A percentile compares a stretch with the other conserved stretches of the same genome.
These are phyloP conservation scores for Norana najaformis DNA, from an alignment of 2,888 invertebrate genomes.

Conservation along the genomic window DNA sequence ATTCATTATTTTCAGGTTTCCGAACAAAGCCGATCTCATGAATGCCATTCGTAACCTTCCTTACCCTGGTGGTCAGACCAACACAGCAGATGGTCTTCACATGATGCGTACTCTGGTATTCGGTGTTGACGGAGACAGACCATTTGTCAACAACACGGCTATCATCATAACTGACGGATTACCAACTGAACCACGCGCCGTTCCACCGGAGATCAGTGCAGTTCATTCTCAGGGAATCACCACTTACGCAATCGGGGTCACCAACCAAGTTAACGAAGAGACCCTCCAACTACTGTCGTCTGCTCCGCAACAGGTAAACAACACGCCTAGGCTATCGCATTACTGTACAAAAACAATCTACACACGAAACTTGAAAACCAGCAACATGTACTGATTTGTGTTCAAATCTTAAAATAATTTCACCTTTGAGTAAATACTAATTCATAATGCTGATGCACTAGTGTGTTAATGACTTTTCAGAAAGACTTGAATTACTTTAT, in stretches of 20 bases:
- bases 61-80: conserved; percentile 17
- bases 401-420: too few relatives aligned
- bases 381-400: too few relatives aligned
- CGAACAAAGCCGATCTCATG: neutral
- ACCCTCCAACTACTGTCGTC: conserved; percentile 7
- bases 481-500: conserved; percentile 14
- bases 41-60: conserved; percentile 7
- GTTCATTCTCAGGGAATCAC: neutral
- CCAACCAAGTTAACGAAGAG: neutral
- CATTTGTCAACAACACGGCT: conserved; percentile 8
- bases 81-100: neutral
- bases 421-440: too few relatives aligned
- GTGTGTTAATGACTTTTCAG: neutral
- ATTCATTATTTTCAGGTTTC: neutral
- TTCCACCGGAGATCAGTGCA: neutral
- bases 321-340: neutral
- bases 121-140: neutral
- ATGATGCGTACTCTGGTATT: conserved; percentile 28
- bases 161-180: conserved; percentile 25
- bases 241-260: neutral
- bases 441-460: too few relatives aligned
- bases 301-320: conserved; percentile 18
- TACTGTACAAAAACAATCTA: neutral
- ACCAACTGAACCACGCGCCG: neutral
- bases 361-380: neutral